These are phyloP conservation scores for Oscheius onirici DNA, from an alignment of 2,888 invertebrate species.

Conservation along the genomic window DNA sequence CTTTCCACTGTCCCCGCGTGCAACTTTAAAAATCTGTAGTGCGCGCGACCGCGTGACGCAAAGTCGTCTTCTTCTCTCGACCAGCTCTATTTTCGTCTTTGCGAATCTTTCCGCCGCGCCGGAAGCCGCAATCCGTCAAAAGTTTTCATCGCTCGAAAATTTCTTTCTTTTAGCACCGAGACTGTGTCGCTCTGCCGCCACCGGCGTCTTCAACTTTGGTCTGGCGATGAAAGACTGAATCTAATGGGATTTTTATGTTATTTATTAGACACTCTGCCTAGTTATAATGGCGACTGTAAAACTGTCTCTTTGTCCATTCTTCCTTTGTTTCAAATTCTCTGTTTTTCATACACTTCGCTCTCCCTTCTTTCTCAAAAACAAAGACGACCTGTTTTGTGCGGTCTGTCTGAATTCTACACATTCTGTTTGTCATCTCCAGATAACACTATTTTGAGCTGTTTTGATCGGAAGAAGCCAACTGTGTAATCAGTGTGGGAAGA, in stretches of 20 bases:
- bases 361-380: too few relatives aligned
- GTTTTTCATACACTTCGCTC: too few relatives aligned
- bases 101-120: neutral
- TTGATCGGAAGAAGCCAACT: neutral
- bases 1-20: neutral
- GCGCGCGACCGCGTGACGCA: constrained; percentile 13
- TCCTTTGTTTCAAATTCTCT: too few relatives aligned
- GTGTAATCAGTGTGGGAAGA: neutral
- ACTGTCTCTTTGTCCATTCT: too few relatives aligned
- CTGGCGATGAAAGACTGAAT: neutral
- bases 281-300: too few relatives aligned
- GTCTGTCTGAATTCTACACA: too few relatives aligned
- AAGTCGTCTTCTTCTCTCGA: neutral
- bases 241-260: too few relatives aligned
- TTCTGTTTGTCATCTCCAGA: too few relatives aligned
- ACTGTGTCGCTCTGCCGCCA: neutral
- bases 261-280: too few relatives aligned
- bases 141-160: constrained; percentile 1
- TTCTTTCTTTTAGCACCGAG: neutral
- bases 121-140: constrained; percentile 15
- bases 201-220: constrained; percentile 8
- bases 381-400: too few relatives aligned
- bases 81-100: neutral
- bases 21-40: neutral
- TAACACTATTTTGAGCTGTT: too few relatives aligned